phyloP scores from a whole-genome alignment of 2,888 invertebrate species.

The Dioctria linearis region DNA sequence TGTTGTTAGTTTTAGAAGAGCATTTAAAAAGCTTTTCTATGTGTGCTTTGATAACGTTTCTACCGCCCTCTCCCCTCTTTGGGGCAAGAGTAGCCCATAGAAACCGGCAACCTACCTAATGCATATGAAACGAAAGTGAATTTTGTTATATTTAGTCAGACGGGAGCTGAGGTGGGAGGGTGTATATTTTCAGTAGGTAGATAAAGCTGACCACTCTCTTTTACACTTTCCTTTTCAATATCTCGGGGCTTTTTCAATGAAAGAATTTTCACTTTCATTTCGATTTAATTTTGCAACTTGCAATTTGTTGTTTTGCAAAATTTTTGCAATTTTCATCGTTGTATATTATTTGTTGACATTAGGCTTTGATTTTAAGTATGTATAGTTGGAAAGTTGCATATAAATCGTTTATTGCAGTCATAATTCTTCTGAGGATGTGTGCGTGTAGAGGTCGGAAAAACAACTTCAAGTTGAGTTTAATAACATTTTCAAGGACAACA shows the following conservation, averaged over 20 bases:
- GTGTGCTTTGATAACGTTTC: slow-evolving; percentile 5
- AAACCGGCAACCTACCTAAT: background rate
- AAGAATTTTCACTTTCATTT: slow-evolving; percentile 35
- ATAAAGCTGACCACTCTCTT: slow-evolving; percentile 34
- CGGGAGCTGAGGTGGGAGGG: slow-evolving; percentile 9
- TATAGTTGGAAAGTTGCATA: background rate
- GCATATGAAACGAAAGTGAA: slow-evolving; percentile 43
- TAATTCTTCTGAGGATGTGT: background rate
- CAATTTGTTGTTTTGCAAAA: slow-evolving; percentile 7
- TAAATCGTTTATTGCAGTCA: background rate
- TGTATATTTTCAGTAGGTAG: slow-evolving; percentile 25
- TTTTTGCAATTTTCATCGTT: background rate
- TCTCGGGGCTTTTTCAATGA: slow-evolving; percentile 24
- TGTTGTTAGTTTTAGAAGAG: slow-evolving; percentile 42
- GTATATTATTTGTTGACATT: background rate
- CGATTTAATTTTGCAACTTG: slow-evolving; percentile 21
- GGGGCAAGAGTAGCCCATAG: too few relatives aligned
- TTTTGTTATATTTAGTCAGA: slow-evolving; percentile 15
- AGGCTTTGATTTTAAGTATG: background rate
- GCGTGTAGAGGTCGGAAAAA: slow-evolving; percentile 44
- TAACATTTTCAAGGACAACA: slow-evolving; percentile 49
- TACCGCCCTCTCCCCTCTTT: background rate
- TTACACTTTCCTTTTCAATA: slow-evolving; percentile 16
- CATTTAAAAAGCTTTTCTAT: slow-evolving; percentile 47
- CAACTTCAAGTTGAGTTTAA: slow-evolving; percentile 29